A percentile compares a stretch with the other conserved stretches of the same genome.
Conservation (phyloP, 2,888 invertebrate genomes). For the Pachycephus smyrnensis region DNA sequence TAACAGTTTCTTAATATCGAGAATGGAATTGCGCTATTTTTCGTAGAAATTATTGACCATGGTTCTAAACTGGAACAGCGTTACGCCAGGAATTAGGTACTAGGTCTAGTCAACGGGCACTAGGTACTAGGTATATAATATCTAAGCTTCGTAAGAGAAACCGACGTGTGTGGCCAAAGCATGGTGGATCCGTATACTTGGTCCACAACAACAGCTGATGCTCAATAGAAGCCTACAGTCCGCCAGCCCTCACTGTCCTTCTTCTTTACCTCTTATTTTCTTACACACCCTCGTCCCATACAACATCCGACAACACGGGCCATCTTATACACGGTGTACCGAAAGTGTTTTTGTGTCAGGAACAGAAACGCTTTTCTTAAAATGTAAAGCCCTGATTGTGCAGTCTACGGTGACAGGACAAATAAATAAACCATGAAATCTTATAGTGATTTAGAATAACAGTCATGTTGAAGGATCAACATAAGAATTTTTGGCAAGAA, state of each 20-base stretch:
- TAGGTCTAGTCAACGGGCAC: conserved; percentile 7
- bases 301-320: conserved; percentile 4
- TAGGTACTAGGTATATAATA: conserved; percentile 8
- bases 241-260: conserved; percentile 11
- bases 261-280: conserved; percentile 25
- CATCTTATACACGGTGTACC: neutral
- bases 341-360: neutral
- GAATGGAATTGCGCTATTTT: neutral
- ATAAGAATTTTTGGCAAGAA: conserved; percentile 9
- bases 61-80: neutral
- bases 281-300: conserved; percentile 20
- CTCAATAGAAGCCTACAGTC: conserved; percentile 38
- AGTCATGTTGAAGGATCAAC: neutral
- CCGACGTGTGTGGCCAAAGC: conserved; percentile 49
- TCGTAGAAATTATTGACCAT: neutral
- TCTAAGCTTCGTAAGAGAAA: conserved; percentile 14
- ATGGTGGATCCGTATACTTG: conserved; percentile 44
- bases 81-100: neutral
- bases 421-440: neutral
- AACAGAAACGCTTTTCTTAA: neutral
- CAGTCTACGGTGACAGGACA: neutral
- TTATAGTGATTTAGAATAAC: neutral
- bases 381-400: neutral
- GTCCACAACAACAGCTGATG: conserved; percentile 48
- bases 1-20: neutral